phyloP scores from a whole-genome alignment of 1,140 invertebrate genomes.

The Archegozetes longisetosus region DNA sequence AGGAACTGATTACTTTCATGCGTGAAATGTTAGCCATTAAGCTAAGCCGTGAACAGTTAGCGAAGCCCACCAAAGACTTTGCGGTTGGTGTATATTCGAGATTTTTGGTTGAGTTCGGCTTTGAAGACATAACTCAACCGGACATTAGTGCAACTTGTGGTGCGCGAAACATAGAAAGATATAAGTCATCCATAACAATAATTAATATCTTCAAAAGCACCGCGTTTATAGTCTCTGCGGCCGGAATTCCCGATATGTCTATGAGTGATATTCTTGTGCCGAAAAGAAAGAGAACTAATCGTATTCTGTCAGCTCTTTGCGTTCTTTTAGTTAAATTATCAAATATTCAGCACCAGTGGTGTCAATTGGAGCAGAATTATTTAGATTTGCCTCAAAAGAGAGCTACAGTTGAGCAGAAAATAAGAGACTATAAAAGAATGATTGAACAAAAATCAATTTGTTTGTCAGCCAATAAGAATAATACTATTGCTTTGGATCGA shows the following conservation, averaged over 20 bases:
- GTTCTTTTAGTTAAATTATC: background rate
- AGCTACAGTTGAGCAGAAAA: background rate
- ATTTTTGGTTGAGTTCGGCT: background rate
- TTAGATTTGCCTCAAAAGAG: background rate
- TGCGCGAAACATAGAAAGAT: background rate
- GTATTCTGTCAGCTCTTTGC: background rate
- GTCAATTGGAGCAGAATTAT: background rate
- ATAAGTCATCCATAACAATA: background rate
- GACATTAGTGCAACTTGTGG: background rate
- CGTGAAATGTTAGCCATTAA: background rate
- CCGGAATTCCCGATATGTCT: background rate
- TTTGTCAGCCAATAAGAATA: background rate
- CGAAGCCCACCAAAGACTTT: background rate
- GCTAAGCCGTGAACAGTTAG: background rate
- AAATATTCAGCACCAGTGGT: background rate
- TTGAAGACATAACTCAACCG: background rate
- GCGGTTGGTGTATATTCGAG: background rate
- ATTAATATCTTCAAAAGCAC: background rate
- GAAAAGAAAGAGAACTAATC: background rate
- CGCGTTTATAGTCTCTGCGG: background rate
- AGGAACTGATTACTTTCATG: background rate
- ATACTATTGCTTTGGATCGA: background rate
- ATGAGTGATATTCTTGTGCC: background rate
- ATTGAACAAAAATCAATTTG: background rate
- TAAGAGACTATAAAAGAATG: background rate